Evolutionary conservation across 2,797 vertebrate genomes (phyloP), one percentile per base, ranked within the genome.

Genomic region (Oceanodroma leucorhoa): DNA sequence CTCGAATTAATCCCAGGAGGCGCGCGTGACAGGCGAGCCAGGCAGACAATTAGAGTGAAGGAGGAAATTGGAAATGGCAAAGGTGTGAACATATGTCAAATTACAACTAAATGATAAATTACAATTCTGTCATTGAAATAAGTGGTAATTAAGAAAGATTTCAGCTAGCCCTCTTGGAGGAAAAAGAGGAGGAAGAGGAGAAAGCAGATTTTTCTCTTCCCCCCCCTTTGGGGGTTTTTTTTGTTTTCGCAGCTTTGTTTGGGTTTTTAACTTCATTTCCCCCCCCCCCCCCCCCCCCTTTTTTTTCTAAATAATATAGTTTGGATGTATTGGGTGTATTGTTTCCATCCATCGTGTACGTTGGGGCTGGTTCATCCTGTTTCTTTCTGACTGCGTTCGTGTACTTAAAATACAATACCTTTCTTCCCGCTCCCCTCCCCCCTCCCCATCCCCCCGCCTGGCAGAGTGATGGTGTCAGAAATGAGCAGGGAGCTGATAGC

Each of bases 71-170:
- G 98, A 98, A 99, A 99, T 98, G 98, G 98, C 98, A 99, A 99
- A 99, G 98, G 99, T 98, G 98, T 99, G 97, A 99, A 99, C 99
- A 99, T 99, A 99, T 99, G 99, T 99, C 99, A 99, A 99, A 99
- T 99, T 99, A 99, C 99, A 98, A 99, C 99, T 99, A 99, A 99
- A 99, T 99, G 99, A 99, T 99, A 99, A 99, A 99, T 99, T 99
- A 99, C 99, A 99, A 99, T 99, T 99, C 99, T 98, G 98, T 99
- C 99, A 99, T 99, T 98, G 99, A 98, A 98, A 98, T 98, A 98
- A 98, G 98, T 94, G 92, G 98, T 98, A 98, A 98, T 98, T 98
- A 98, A 98, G 98, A 98, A 98, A 98, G 98, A 98, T 98, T 98
- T 98, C 97, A 96, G 98, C 97, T 97, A 94, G 96, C 96, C 96